phyloP scores from a whole-genome alignment of 2,888 invertebrate species.

The Nineta flava region DNA sequence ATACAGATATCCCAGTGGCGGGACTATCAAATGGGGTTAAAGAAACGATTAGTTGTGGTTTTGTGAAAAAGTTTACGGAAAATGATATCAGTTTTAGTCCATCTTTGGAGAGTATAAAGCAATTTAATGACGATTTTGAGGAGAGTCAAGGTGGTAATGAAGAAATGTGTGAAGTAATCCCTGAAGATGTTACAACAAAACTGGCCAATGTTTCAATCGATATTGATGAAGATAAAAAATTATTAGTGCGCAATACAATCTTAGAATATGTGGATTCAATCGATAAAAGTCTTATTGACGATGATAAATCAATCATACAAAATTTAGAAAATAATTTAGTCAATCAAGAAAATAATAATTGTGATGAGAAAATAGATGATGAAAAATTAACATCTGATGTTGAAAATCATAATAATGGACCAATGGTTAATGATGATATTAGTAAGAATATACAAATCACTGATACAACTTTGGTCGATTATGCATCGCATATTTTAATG shows the following conservation, averaged over 20 bases:
- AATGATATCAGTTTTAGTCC: slow-evolving; percentile 23
- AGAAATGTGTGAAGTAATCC: slow-evolving; percentile 6
- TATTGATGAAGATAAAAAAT: slow-evolving; percentile 5
- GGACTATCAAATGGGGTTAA: neutral
- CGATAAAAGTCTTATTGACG: slow-evolving; percentile 7
- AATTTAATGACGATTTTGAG: slow-evolving; percentile 27
- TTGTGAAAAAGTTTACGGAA: neutral
- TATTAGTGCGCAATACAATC: slow-evolving; percentile 9
- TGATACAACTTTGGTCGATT: slow-evolving; percentile 23
- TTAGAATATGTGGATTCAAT: slow-evolving; percentile 10
- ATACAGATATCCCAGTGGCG: neutral
- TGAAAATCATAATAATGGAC: slow-evolving; percentile 14
- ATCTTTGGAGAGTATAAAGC: slow-evolving; percentile 27
- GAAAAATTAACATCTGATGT: slow-evolving; percentile 24
- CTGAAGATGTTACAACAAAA: neutral
- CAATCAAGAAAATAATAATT: neutral
- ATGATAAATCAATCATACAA: slow-evolving; percentile 5
- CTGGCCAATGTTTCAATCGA: neutral
- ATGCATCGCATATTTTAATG: slow-evolving; percentile 23
- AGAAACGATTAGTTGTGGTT: neutral
- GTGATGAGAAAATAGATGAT: slow-evolving; percentile 20
- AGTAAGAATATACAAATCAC: slow-evolving; percentile 13
- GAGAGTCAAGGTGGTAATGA: slow-evolving; percentile 26
- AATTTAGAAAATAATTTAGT: slow-evolving; percentile 1
- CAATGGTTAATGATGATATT: slow-evolving; percentile 8